Evolutionary conservation across 2,888 invertebrate species (phyloP).

Genomic region (Bellardia pandia): DNA sequence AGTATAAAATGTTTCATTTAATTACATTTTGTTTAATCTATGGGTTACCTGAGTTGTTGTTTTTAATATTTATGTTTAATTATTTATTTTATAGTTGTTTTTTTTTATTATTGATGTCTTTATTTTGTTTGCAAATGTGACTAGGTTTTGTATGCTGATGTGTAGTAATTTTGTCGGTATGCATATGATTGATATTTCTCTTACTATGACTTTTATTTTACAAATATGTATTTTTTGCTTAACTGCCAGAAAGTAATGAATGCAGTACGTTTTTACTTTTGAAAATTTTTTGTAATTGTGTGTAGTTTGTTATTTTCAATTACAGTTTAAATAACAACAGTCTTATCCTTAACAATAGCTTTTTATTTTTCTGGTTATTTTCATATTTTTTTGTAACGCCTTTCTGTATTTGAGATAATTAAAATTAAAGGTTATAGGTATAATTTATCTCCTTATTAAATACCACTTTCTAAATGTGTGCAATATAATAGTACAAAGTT

Average conservation of each 20-base stretch:
- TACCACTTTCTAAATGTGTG: too few species aligned
- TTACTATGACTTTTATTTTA: not conserved
- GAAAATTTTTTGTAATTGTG: not conserved
- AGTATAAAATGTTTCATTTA: constrained; percentile 28
- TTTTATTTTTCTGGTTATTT: too few species aligned
- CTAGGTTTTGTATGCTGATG: constrained; percentile 61
- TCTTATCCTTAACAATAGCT: too few species aligned
- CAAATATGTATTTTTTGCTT: not conserved
- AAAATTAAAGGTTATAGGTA: too few species aligned
- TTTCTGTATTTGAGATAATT: too few species aligned
- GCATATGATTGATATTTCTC: not conserved
- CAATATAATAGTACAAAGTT: too few species aligned
- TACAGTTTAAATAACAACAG: too few species aligned
- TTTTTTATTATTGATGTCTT: too few species aligned
- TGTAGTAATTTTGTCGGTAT: constrained; percentile 66
- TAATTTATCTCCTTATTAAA: too few species aligned
- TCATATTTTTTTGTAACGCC: too few species aligned
- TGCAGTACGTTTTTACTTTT: not conserved
- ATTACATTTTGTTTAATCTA: constrained; percentile 65
- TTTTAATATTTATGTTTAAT: constrained; percentile 24
- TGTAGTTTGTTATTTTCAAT: too few species aligned
- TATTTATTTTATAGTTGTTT: constrained; percentile 9
- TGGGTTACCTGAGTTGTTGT: constrained; percentile 73
- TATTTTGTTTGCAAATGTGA: not conserved
- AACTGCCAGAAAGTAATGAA: too few species aligned